Evolutionary conservation across 2,797 vertebrate species (phyloP).

Genomic region (Lophius americanus): DNA sequence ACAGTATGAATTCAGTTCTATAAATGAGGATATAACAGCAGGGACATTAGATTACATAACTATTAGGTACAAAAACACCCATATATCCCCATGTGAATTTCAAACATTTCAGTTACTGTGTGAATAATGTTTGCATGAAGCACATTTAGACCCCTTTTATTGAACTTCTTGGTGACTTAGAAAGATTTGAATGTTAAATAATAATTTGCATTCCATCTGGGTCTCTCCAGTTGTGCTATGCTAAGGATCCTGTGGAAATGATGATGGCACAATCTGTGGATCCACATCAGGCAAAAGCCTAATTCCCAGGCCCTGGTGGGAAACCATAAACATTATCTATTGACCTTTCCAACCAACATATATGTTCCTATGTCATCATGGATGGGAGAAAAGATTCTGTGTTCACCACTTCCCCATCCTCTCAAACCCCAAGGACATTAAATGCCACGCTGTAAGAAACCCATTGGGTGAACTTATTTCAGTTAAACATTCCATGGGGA

Average conservation of each 20-base stretch:
- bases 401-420: conserved; percentile 12
- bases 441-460: conserved; percentile 10
- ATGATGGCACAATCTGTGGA: conserved; percentile 27
- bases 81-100: not conserved
- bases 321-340: conserved; percentile 19
- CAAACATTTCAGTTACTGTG: not conserved
- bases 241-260: conserved; percentile 16
- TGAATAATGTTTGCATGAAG: not conserved
- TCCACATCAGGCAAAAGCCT: conserved; percentile 36
- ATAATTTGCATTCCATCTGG: conserved; percentile 15
- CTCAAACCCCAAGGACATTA: not conserved
- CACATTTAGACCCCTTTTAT: not conserved
- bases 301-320: conserved; percentile 31
- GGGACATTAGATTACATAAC: too few species aligned
- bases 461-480: not conserved
- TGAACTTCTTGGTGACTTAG: not conserved
- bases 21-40: too few species aligned
- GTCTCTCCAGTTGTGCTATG: conserved; percentile 14
- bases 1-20: too few species aligned
- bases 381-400: conserved; percentile 17
- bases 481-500: not conserved
- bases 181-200: conserved; percentile 37
- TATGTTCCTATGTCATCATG: not conserved
- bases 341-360: conserved; percentile 26
- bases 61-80: too few species aligned